phyloP scores from a whole-genome alignment of 2,888 invertebrate species.

The Parnassius smintheus region DNA sequence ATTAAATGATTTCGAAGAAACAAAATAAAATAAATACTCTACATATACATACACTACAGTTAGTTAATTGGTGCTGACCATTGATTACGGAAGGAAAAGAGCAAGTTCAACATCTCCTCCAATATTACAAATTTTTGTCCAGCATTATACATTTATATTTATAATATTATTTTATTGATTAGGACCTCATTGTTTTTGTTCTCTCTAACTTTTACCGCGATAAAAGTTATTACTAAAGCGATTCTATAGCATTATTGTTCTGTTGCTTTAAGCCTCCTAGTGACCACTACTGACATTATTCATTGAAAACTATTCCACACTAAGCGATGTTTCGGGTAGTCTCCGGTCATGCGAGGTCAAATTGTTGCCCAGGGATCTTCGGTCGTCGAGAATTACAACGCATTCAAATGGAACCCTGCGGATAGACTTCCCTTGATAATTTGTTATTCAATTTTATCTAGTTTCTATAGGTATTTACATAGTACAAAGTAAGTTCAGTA shows the following conservation, averaged over 20 bases:
- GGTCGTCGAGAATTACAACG: conserved; percentile 23
- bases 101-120: no score
- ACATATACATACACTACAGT: no score
- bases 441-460: conserved; percentile 7
- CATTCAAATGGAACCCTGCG: conserved; percentile 20
- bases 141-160: no score
- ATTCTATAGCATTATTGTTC: conserved; percentile 16
- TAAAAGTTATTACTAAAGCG: not conserved
- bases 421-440: conserved; percentile 11
- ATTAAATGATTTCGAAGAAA: not conserved
- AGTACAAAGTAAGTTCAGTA: no score
- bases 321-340: conserved; percentile 75
- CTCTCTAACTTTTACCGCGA: not conserved
- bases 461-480: not conserved
- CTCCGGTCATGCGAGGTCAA: conserved; percentile 51
- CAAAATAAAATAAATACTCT: not conserved
- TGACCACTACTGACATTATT: conserved; percentile 57
- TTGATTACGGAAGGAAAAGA: no score
- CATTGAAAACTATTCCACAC: conserved; percentile 76
- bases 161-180: no score
- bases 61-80: no score
- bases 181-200: no score
- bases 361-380: conserved; percentile 24
- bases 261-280: conserved; percentile 19
- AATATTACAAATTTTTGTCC: no score